Evolutionary conservation across 2,797 vertebrate genomes (phyloP), one percentile per base, ranked within the genome.

Genomic region (Enteromius afrohamiltoni): DNA sequence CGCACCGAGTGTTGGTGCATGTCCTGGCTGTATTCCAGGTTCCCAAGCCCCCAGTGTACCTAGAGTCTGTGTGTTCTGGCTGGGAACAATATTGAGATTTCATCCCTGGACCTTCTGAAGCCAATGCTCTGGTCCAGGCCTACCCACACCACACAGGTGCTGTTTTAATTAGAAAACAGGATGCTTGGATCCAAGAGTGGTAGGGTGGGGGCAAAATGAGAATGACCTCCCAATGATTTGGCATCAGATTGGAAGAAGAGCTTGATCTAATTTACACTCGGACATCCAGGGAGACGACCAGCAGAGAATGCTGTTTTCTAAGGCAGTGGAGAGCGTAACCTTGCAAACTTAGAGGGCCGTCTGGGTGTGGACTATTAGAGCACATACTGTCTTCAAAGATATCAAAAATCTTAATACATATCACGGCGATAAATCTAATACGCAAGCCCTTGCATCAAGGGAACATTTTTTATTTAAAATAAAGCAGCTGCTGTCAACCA

Each of bases 91-190:
- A 90, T 90, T 89, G 89, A 89, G 89, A 86, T 87, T 88, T 87
- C 79, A 88, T 88, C 85, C 87, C 82, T 80, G 85, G 83, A 79
- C 83, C 83, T 85, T 60, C 80, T 71, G 80, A 86, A 83, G 80
- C 73, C 70, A 84, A 16, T 62, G 82, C 79, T 88, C 87, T 83
- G 80, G 85, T 65, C 83, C 1, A 83, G 84, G 83, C 88, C 90
- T 90, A 89, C 83, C 88, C 89, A 88, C 62, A 74, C 65, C 90
- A 89, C 85, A 89, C 92, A 93, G 94, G 93, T 92, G 93, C 90
- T 92, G 87, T 93, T 94, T 94, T 95, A 95, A 95, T 95, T 94
- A 94, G 92, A 71, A 87, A 88, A 87, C 86, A 89, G 88, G 85
- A 87, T 85, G 86, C 82, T 86, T 77, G 77, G 60, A 82, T 67